Conservation (phyloP, 2,113 vertebrate genomes). For the Mobula hypostoma region DNA sequence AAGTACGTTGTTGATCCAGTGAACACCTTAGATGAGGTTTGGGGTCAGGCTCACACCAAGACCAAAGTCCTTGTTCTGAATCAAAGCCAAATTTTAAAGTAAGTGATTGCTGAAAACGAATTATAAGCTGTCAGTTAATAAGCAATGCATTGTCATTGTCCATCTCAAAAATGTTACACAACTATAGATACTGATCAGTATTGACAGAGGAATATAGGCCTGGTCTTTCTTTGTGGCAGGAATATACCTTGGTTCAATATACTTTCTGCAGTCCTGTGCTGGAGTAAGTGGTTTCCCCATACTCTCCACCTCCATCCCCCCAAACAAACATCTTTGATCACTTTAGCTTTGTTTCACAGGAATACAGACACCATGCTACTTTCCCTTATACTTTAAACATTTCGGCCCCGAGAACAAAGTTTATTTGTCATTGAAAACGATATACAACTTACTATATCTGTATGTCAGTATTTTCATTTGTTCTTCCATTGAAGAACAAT, state of each 20-base stretch:
- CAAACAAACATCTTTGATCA: background rate
- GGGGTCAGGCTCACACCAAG: background rate
- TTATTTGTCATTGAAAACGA: background rate
- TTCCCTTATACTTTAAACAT: background rate
- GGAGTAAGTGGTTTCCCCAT: background rate
- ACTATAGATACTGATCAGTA: background rate
- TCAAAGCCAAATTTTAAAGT: background rate
- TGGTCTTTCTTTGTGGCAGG: no score
- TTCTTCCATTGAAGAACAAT: no score
- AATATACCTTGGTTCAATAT: no score
- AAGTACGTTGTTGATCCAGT: background rate
- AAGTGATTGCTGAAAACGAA: no score
- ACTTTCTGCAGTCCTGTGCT: background rate
- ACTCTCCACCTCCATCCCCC: background rate
- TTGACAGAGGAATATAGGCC: background rate
- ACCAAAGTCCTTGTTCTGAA: background rate
- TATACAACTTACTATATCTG: no score
- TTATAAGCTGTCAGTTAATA: background rate
- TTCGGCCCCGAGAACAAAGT: background rate
- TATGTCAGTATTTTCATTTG: no score
- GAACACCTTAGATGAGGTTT: background rate
- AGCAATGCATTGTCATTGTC: background rate
- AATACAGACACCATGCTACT: background rate
- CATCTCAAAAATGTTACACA: background rate
- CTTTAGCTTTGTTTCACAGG: background rate